Evolutionary conservation across 2,888 invertebrate species (phyloP), one percentile per base, ranked within the genome.

Genomic region (Drosophila paucipuncta): DNA sequence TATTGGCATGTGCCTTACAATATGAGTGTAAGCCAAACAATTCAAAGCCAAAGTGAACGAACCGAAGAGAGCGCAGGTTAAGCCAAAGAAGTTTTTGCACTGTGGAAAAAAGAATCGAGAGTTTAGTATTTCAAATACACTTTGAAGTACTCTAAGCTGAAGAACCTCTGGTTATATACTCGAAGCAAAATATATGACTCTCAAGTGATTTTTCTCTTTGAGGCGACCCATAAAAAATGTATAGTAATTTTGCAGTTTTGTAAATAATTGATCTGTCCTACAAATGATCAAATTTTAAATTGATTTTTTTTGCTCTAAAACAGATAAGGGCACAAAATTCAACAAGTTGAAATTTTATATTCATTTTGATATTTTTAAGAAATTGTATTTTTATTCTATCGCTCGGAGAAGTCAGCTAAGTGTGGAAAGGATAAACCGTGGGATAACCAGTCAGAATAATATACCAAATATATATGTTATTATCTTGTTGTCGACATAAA

Each of bases 1-100:
- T 65, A 37, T 59, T 78, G 78, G 78, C 78, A 79, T 79, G 80
- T 77, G 79, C 78, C 70, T 11, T 18, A 28, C 18, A 18, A 25
- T 41, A 50, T 49, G 31, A 60, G 67, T 59, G 57, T 55, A 11
- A 10, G 18, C 50, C 41, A 58, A 4, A 18, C 35, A 66, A 39
- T 66, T 43, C 35, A 18, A 6, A 31, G 41, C 57, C 35, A 30
- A 35, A 28, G 28, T 50, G 41, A 37, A 31, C 43, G 43, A 22
- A 28, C 49, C 16, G n/a, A 18, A 13, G 30, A 13, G 28, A 58
- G 31, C 30, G 18, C 30, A 28, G 64, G 22, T 47, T 22, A 43
- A 13, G 25, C 10, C 11, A 30, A 30, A 25, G 11, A 33, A 2
- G 13, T n/a, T 31, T 39, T 59, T 35, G 35, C 49, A 43, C 35